Percentiles rank a stretch among this genome's conserved stretches.
Evolutionary conservation across 2,113 vertebrate species (phyloP).

Genomic region (Marmota monax): DNA sequence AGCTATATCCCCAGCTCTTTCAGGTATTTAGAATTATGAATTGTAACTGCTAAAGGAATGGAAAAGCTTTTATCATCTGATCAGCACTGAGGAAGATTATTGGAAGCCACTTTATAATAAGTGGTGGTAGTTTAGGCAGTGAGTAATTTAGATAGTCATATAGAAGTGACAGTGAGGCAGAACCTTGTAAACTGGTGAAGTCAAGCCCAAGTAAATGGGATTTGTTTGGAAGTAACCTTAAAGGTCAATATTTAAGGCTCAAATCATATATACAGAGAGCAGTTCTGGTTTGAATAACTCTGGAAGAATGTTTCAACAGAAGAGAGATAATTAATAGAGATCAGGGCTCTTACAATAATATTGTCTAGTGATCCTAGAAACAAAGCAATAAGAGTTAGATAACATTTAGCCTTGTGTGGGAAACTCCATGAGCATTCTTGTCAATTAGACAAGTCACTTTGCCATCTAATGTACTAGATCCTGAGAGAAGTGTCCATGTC

Average conservation of each 20-base stretch:
- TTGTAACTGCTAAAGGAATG: not conserved
- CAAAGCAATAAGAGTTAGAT: not conserved
- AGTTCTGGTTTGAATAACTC: constrained; percentile 11
- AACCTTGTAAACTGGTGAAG: not conserved
- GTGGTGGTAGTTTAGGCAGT: not conserved
- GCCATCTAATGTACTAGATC: not conserved
- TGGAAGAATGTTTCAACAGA: constrained; percentile 10
- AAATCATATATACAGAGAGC: not conserved
- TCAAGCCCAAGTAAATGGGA: not conserved
- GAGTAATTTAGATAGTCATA: not conserved
- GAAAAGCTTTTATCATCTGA: not conserved
- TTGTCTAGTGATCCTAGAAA: not conserved
- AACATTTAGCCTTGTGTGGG: not conserved
- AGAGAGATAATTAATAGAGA: not conserved
- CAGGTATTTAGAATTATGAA: not conserved
- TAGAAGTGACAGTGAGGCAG: not conserved
- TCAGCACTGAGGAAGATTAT: not conserved
- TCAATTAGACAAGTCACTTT: not conserved
- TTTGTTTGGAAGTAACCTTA: constrained; percentile 28
- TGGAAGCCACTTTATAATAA: not conserved
- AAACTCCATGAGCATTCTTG: not conserved
- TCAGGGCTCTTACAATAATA: not conserved
- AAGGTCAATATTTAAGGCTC: not conserved
- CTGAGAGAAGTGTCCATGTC: not conserved
- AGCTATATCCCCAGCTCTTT: too few relatives aligned